A percentile compares a stretch with the other conserved stretches of the same genome.
These are phyloP conservation scores for Dunckerocampus dactyliophorus DNA, from an alignment of 2,113 vertebrate species.

Conservation along the genomic window DNA sequence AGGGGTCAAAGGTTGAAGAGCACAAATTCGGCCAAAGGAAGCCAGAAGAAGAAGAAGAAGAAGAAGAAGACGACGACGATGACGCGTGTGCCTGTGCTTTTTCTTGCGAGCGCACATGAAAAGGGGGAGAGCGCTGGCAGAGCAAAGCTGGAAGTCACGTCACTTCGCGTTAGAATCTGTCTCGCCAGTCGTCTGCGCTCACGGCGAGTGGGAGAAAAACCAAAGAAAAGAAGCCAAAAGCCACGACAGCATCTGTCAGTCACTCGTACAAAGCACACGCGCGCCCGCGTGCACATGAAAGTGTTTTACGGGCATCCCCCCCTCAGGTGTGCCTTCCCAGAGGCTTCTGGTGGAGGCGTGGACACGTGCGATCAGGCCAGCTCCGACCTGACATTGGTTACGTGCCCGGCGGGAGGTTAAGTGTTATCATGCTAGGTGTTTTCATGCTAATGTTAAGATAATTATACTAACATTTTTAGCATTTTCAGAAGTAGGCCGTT, in stretches of 20 bases:
- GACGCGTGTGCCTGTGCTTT: conserved; percentile 26
- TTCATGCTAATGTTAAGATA: no score
- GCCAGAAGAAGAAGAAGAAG: no score
- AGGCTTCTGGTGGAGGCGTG: conserved; percentile 39
- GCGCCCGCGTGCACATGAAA: conserved; percentile 17
- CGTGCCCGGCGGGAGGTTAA: no score
- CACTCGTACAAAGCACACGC: conserved; percentile 14
- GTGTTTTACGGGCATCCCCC: conserved; percentile 45
- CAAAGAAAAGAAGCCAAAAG: conserved; percentile 38
- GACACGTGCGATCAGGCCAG: conserved; percentile 55
- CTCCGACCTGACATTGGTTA: no score
- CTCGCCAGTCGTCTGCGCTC: conserved; percentile 41
- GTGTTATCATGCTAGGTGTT: no score
- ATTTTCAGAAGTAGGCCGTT: no score
- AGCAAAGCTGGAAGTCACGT: conserved; percentile 49
- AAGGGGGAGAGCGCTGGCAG: conserved; percentile 34
- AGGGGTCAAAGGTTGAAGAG: not conserved
- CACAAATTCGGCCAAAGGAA: no score
- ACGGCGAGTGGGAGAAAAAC: conserved; percentile 7
- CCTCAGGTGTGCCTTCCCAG: conserved; percentile 57
- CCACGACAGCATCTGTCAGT: conserved; percentile 37
- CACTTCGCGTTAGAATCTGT: conserved; percentile 46
- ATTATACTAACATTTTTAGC: no score
- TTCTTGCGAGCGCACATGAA: conserved; percentile 35
- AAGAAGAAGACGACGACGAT: not conserved